phyloP scores from a whole-genome alignment of 2,797 vertebrate genomes.

The Pogonophryne albipinna region DNA sequence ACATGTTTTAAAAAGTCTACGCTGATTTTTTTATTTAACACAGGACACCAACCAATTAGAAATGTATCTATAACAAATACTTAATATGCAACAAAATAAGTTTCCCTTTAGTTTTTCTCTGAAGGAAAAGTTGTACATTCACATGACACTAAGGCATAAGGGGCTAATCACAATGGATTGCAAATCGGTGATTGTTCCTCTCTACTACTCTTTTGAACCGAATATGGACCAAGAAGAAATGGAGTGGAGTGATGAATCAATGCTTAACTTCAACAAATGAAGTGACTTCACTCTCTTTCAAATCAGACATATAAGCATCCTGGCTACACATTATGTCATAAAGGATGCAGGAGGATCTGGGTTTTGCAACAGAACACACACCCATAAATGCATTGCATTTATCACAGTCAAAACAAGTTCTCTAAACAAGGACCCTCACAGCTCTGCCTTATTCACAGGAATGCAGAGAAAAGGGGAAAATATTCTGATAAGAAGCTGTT shows the following conservation, averaged over 20 bases:
- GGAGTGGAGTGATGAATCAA: neutral
- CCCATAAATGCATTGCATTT: slow-evolving; percentile 40
- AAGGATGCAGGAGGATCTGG: slow-evolving; percentile 49
- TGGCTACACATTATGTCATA: slow-evolving; percentile 52
- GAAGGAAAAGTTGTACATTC: neutral
- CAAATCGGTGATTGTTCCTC: neutral
- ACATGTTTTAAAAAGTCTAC: too few species aligned
- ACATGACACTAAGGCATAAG: neutral
- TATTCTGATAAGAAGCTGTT: slow-evolving; percentile 80
- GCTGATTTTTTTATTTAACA: too few species aligned
- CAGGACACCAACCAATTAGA: too few species aligned
- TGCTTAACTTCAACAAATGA: slow-evolving; percentile 34
- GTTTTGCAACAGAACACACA: slow-evolving; percentile 63
- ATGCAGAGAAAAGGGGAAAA: slow-evolving; percentile 70
- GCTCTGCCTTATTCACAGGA: slow-evolving; percentile 57
- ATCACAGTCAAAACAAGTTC: slow-evolving; percentile 80
- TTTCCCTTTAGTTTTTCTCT: neutral
- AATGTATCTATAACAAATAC: too few species aligned
- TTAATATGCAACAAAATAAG: too few species aligned
- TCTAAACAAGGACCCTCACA: slow-evolving; percentile 67
- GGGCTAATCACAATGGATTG: neutral
- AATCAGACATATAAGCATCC: slow-evolving; percentile 43
- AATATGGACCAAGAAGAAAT: neutral
- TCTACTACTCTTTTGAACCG: neutral
- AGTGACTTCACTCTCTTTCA: slow-evolving; percentile 48